Base-by-base conservation (phyloP, 1,140 invertebrate genomes). In the Oryzaephilus surinamensis region DNA sequence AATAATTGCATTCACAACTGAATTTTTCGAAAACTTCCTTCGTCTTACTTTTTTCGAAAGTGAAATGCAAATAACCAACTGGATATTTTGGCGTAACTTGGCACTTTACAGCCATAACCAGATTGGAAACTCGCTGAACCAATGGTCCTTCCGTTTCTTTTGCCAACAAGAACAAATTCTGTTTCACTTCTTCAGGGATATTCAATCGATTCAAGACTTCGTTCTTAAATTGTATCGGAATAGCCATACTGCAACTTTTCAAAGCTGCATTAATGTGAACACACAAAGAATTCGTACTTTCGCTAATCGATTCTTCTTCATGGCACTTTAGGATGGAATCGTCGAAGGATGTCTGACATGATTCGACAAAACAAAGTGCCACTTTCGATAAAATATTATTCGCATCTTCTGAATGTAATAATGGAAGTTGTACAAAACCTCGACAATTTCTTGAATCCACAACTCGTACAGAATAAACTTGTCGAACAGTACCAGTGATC, bases 91-190 rank as follows among this genome's bases (percentile, higher is more conserved):
- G 65, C 38, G 72, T 74, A 10, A 71, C 66, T 58, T 80, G 76
- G 58, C 81, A 84, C 58, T 79, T 83, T 0, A 86, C 80, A 24
- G 76, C 82, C 76, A 87, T 81, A 20, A 81, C 77, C 47, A 74
- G 75, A 61, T 81, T 81, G 1, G 81, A 81, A 14, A 86, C 75
- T 51, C 81, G 69, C 57, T 88, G 83, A 6, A 88, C 80, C 8
- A 85, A 58, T 2, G 79, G 76, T 13, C 77, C 77, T 13, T 71
- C 65, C 7, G 72, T 75, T 58, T 80, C 74, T 7, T 70, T 72
- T 1, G 72, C 72, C 33, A 83, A 50, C 13, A 72, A 51, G 71
- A 72, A 78, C 11, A 85, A 73, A 43, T 74, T 76, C 57, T 81
- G 70, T 55, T 81, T 81, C 8, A 73, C 70, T 43, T 79, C 72